These are phyloP conservation scores for Esox lucius DNA, from an alignment of 2,797 vertebrate genomes.

Conservation along the genomic window DNA sequence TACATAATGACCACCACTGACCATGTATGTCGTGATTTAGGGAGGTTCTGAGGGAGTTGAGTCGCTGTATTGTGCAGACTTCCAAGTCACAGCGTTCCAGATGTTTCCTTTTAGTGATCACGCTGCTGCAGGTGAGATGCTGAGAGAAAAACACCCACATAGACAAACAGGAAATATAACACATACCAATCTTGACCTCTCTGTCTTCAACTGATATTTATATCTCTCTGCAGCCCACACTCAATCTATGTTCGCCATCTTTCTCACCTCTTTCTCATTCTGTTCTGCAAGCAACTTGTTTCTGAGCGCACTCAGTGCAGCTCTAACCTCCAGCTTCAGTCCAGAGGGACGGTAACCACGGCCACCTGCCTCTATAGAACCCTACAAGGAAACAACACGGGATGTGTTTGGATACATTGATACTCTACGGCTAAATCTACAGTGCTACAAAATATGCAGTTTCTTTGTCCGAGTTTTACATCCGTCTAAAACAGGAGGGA, in stretches of 20 bases:
- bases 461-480: background rate
- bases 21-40: slow-evolving; percentile 73
- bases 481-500: background rate
- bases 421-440: background rate
- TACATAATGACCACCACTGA: slow-evolving; percentile 20
- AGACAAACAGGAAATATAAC: slow-evolving; percentile 7
- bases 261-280: slow-evolving; percentile 54
- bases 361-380: slow-evolving; percentile 25
- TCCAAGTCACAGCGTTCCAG: slow-evolving; percentile 68
- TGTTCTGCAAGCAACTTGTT: slow-evolving; percentile 69
- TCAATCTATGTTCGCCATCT: background rate
- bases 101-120: slow-evolving; percentile 57
- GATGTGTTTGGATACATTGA: background rate
- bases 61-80: slow-evolving; percentile 58
- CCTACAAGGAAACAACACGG: slow-evolving; percentile 31
- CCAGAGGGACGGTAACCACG: slow-evolving; percentile 55
- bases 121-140: slow-evolving; percentile 53
- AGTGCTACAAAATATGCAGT: background rate
- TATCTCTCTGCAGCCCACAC: background rate
- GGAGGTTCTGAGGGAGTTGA: slow-evolving; percentile 58
- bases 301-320: slow-evolving; percentile 64
- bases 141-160: slow-evolving; percentile 37
- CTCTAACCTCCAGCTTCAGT: slow-evolving; percentile 74
- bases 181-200: background rate
- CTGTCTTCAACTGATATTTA: background rate